phyloP scores from a whole-genome alignment of 2,888 invertebrate genomes.

The Standfussiana lucernea region DNA sequence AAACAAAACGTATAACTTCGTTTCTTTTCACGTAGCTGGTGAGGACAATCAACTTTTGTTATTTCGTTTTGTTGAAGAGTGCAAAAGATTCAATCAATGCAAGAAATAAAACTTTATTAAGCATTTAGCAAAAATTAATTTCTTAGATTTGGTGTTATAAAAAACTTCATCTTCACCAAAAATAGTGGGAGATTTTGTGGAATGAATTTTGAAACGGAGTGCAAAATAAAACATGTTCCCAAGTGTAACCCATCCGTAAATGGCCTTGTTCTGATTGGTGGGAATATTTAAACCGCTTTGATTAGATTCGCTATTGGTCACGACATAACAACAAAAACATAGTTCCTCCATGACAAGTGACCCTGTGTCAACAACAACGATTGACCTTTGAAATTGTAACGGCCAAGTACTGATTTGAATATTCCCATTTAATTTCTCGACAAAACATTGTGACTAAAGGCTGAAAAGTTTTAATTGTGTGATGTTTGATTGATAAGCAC shows the following conservation, averaged over 20 bases:
- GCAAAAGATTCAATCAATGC: background rate
- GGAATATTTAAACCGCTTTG: fast-evolving
- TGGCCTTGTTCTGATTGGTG: background rate
- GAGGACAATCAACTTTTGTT: too few relatives aligned
- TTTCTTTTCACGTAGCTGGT: background rate
- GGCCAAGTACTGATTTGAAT: slow-evolving; percentile 19
- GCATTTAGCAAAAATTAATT: background rate
- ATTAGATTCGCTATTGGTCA: background rate
- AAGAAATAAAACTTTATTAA: background rate
- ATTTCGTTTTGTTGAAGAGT: background rate
- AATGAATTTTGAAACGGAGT: background rate
- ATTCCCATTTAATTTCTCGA: slow-evolving; percentile 14
- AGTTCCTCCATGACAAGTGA: background rate
- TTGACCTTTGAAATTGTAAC: slow-evolving; percentile 48
- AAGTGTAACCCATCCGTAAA: fast-evolving
- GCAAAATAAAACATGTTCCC: background rate
- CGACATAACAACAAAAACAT: background rate
- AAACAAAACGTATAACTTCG: slow-evolving; percentile 24
- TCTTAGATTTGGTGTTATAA: background rate
- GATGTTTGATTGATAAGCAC: slow-evolving; percentile 18
- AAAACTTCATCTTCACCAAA: background rate
- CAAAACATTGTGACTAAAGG: slow-evolving; percentile 17
- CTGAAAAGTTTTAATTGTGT: slow-evolving; percentile 25
- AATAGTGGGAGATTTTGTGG: background rate
- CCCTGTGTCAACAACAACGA: background rate